These are phyloP conservation scores for Xanthia togata DNA, from an alignment of 2,888 invertebrate species.

Conservation along the genomic window DNA sequence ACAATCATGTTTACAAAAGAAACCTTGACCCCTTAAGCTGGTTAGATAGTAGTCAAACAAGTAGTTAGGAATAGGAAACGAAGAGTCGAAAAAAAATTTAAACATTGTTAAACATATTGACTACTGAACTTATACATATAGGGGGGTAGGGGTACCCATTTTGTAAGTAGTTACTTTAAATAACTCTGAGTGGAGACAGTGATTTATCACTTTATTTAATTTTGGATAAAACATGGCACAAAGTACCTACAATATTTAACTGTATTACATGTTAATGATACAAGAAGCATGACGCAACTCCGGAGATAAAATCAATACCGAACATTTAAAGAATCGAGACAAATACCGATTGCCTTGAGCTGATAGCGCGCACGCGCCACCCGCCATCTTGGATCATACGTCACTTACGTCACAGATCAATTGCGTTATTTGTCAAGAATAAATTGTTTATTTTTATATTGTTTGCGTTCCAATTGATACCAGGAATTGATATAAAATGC, in stretches of 20 bases:
- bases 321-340: conserved; percentile 29
- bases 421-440: conserved; percentile 38
- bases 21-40: background rate
- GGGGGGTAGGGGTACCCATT: background rate
- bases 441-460: conserved; percentile 24
- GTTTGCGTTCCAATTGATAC: conserved; percentile 33
- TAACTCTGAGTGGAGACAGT: background rate
- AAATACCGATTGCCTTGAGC: conserved; percentile 51
- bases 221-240: background rate
- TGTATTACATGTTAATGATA: conserved; percentile 7
- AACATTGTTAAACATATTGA: too few species aligned
- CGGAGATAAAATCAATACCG: conserved; percentile 26
- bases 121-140: background rate
- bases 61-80: background rate
- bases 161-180: background rate
- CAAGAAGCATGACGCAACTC: conserved; percentile 33
- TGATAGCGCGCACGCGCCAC: conserved; percentile 60
- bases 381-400: conserved; percentile 37
- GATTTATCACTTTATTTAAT: background rate
- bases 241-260: background rate
- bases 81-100: too few species aligned
- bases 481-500: conserved; percentile 31
- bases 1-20: background rate
- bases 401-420: conserved; percentile 49
- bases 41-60: background rate